Evolutionary conservation across 2,888 invertebrate genomes (phyloP).

Genomic region (Himalopsyche japonica): DNA sequence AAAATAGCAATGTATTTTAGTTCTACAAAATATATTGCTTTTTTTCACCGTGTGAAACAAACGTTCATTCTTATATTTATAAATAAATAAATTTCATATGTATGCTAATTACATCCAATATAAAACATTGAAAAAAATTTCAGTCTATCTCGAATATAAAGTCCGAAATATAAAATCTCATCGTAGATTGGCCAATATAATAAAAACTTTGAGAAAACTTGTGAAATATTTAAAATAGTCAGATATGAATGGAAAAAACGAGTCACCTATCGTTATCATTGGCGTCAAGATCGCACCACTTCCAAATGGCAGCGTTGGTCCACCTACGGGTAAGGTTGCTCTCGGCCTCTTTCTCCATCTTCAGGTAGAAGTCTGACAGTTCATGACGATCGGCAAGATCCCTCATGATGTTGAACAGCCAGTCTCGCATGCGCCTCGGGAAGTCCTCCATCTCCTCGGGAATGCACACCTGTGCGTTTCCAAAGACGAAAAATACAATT

Average conservation of each 20-base stretch:
- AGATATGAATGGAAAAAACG: not conserved
- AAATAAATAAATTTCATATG: too few species aligned
- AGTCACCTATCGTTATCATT: constrained; percentile 82
- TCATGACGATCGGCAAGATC: constrained; percentile 89
- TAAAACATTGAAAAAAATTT: too few species aligned
- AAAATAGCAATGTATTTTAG: too few species aligned
- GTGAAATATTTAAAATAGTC: constrained; percentile 42
- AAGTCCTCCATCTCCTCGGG: constrained; percentile 91
- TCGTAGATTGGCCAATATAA: too few species aligned
- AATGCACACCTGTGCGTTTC: constrained; percentile 66
- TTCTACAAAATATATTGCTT: too few species aligned
- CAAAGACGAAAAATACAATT: not conserved
- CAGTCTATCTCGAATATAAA: too few species aligned
- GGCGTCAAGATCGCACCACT: constrained; percentile 96
- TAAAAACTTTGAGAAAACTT: too few species aligned
- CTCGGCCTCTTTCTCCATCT: constrained; percentile 89
- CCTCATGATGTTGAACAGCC: constrained; percentile 97
- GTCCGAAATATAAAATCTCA: too few species aligned
- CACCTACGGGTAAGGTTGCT: constrained; percentile 80
- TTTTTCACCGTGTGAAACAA: too few species aligned
- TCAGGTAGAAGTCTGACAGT: constrained; percentile 78
- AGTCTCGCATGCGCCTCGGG: constrained; percentile 95
- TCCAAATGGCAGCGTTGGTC: constrained; percentile 96
- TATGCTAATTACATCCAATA: too few species aligned
- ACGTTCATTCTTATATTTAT: too few species aligned